These are phyloP conservation scores for Neoascia interrupta DNA, from an alignment of 2,888 invertebrate genomes.

Conservation along the genomic window DNA sequence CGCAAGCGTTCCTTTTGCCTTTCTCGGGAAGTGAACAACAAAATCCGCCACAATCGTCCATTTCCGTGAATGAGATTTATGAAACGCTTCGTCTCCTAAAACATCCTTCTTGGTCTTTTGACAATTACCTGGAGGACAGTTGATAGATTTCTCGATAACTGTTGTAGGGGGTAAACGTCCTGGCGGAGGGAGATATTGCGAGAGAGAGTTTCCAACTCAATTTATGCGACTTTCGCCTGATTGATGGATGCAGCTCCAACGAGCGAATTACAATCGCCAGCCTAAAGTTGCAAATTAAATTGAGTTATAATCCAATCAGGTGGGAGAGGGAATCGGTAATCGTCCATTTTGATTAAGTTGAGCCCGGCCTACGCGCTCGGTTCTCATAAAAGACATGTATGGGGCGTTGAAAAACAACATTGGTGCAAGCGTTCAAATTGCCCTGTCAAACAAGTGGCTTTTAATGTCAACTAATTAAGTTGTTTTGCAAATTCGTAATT, in stretches of 20 bases:
- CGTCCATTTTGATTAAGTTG: no score
- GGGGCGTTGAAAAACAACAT: no score
- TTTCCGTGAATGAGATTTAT: constrained; percentile 66
- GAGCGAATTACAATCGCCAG: constrained; percentile 42
- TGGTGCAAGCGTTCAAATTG: no score
- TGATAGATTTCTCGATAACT: constrained; percentile 41
- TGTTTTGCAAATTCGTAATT: no score
- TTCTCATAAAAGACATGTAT: no score
- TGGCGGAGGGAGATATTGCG: not conserved
- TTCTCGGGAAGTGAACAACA: constrained; percentile 20
- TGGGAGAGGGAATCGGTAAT: no score
- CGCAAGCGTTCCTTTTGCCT: constrained; percentile 18
- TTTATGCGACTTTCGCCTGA: constrained; percentile 54
- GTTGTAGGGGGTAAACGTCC: not conserved
- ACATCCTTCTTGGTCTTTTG: constrained; percentile 29
- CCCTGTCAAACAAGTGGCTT: no score
- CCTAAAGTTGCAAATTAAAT: constrained; percentile 51
- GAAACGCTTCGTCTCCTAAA: constrained; percentile 48
- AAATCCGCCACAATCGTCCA: constrained; percentile 30
- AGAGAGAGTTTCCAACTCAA: not conserved
- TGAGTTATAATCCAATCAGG: constrained; percentile 61
- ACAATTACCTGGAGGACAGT: constrained; percentile 47
- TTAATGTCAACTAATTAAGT: no score
- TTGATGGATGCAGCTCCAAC: constrained; percentile 51
- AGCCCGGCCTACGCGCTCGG: no score